Base-by-base conservation (phyloP, 2,797 vertebrate genomes). In the Sciaenops ocellatus region DNA sequence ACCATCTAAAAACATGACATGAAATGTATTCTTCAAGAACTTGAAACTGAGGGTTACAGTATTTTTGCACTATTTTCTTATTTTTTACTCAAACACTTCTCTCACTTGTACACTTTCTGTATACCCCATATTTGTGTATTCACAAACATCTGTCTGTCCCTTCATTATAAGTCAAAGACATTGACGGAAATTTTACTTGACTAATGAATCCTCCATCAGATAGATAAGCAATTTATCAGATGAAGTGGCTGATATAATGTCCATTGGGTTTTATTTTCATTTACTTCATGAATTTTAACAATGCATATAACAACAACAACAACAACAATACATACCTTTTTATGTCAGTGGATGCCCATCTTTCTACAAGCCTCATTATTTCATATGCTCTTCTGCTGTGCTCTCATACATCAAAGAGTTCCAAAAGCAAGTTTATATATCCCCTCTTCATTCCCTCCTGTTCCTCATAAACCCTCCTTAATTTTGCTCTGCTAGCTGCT, bases 401-500 rank as follows among this genome's bases (percentile, higher is more conserved):
- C 24, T 57, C 3, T 76, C 38, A 61, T 34, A 64, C 44, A 20
- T 59, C 6, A 38, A 52, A 57, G 4, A 56, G 61, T 57, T 54
- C 48, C 48, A 64, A 70, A 77, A 75, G 20, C 55, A 47, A 38
- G n/a, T 50, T 69, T 44, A 55, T 76, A 38, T 16, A 22, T 24
- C 24, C 6, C 5, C 20, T 42, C 55, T 64, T 68, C 22, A 70
- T 67, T 65, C 42, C 10, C 26, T 57, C 38, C 70, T 52, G 46
- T 48, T 71, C 22, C 3, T 75, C 41, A 68, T 78, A n/a, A 22
- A 6, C 8, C 41, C 17, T 54, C 26, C 30, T 67, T 78, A 2
- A 44, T 83, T 80, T 63, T 60, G n/a, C 34, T 17, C 65, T 20
- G 47, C 66, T 42, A 12, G 66, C 59, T 64, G 41, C 69, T 66